These are phyloP conservation scores for Copsychus sechellarum DNA, from an alignment of 2,113 vertebrate species.

Conservation along the genomic window DNA sequence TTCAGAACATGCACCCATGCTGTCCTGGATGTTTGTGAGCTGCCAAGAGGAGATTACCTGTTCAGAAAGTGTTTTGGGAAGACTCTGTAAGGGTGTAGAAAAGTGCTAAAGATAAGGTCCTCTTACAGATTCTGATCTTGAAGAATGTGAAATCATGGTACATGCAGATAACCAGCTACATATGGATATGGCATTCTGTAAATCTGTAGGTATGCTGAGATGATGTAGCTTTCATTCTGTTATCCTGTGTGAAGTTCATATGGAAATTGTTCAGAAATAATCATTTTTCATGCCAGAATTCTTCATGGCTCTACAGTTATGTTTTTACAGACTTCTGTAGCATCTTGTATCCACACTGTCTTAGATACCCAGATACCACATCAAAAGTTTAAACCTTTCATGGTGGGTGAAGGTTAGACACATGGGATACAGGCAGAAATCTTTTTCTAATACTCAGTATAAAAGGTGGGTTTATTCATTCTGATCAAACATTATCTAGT, in stretches of 20 bases:
- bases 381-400: neutral
- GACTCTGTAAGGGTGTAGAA: neutral
- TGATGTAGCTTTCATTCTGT: neutral
- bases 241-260: neutral
- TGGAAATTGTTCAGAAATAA: conserved; percentile 6
- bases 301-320: neutral
- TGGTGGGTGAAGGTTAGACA: neutral
- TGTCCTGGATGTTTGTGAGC: neutral
- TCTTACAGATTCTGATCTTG: neutral
- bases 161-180: neutral
- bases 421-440: neutral
- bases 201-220: neutral
- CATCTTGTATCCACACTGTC: neutral
- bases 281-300: neutral
- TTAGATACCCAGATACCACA: neutral
- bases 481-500: neutral
- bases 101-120: neutral
- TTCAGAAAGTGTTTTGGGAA: neutral
- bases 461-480: neutral
- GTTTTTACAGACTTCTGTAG: neutral
- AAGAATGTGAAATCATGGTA: neutral
- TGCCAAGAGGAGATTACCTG: neutral
- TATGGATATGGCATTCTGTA: neutral
- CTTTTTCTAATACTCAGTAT: neutral
- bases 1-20: neutral